Evolutionary conservation across 2,797 vertebrate species (phyloP), one percentile per base, ranked within the genome.

Genomic region (Sebastes trivittatus): DNA sequence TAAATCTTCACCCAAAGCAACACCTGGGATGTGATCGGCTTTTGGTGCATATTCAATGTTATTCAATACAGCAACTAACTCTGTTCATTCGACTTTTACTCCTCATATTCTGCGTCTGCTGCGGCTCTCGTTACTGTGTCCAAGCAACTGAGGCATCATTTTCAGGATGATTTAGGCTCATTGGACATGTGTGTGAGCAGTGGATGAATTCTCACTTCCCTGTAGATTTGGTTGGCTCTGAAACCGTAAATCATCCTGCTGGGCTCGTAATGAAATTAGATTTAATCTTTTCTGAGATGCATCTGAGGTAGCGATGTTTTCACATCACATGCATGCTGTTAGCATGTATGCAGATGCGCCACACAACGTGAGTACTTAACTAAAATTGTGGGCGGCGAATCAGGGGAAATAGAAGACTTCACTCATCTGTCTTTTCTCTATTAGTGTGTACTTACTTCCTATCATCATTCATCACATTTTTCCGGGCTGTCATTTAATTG

Each of bases 261-360:
- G 71, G 88, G 87, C 82, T 88, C 83, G 80, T 91, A 90, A 90
- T 58, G 22, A 88, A 88, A 90, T 87, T 60, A 89, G 86, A 92
- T 91, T 76, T 77, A 84, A 93, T 92, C 72, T 85, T 83, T 73
- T 79, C 77, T 30, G 65, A 85, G 72, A 87, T 83, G 82, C 77
- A 80, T 85, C 59, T 14, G 52, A 84, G 84, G 91, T 52, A 29
- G 72, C 54, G 7, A 54, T 84, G 23, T 76, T 84, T 70, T 80
- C 63, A 38, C 32, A 52, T 64, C 66, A 7, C 27, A 78, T 55
- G 68, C 27, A 16, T 65, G 63, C 46, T 8, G 25, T 78, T 77
- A 55, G 84, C 63, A 77, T 80, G 78, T 54, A 82, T 80, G 73
- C 74, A 73, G 80, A 89, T 83, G 56, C 7, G 1, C 29, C 58